Evolutionary conservation across 2,113 vertebrate genomes (phyloP).

Genomic region (Lagenorhynchus albirostris): DNA sequence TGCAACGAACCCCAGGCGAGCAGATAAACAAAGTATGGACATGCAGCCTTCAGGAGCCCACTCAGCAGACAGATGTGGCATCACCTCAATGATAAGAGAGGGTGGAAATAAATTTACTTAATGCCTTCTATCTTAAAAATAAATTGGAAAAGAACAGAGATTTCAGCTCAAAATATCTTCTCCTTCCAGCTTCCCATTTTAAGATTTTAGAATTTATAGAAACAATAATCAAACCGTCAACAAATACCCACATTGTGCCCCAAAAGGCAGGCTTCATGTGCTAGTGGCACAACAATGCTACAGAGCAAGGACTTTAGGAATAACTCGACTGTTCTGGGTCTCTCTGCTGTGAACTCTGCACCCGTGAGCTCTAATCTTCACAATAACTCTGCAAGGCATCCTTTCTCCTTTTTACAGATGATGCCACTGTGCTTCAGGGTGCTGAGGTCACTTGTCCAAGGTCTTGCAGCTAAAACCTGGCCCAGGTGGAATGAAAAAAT

Average conservation of each 20-base stretch:
- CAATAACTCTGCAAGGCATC: background rate
- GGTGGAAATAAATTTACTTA: background rate
- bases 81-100: background rate
- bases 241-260: background rate
- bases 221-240: background rate
- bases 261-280: background rate
- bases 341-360: background rate
- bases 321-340: background rate
- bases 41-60: background rate
- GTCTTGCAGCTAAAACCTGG: slow-evolving; percentile 33
- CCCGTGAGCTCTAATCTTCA: background rate
- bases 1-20: background rate
- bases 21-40: background rate
- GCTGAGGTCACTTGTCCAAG: slow-evolving; percentile 34
- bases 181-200: background rate
- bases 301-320: background rate
- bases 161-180: background rate
- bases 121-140: background rate
- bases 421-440: background rate
- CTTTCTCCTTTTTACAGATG: background rate
- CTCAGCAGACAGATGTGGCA: background rate
- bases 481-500: background rate
- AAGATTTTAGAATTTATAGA: slow-evolving; percentile 1
- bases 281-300: background rate
- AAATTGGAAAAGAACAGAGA: background rate